These are phyloP conservation scores for Ptychochromis oligacanthus DNA, from an alignment of 2,113 vertebrate genomes.

Conservation along the genomic window DNA sequence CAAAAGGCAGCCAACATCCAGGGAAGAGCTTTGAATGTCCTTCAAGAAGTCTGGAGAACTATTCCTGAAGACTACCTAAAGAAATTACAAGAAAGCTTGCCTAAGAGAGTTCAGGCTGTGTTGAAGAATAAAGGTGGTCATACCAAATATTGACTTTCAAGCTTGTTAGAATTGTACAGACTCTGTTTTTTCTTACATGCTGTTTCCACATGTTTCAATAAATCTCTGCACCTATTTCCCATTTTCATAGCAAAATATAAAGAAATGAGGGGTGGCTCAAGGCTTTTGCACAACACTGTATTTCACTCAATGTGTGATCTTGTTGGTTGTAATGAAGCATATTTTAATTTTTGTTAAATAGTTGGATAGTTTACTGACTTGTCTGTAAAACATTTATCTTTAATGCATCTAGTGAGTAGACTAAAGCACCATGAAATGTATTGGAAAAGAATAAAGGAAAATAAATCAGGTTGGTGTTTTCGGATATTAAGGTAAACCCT, in stretches of 20 bases:
- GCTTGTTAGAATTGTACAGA: background rate
- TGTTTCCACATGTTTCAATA: background rate
- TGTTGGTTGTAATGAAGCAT: background rate
- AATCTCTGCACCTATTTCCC: background rate
- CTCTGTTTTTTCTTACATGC: background rate
- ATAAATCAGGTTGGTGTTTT: background rate
- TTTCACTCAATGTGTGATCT: background rate
- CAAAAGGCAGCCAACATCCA: too few species aligned
- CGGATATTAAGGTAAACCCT: background rate
- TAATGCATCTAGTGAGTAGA: background rate
- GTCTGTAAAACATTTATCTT: background rate
- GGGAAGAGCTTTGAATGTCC: too few species aligned
- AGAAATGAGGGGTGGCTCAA: background rate
- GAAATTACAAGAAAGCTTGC: background rate
- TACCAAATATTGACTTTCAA: background rate
- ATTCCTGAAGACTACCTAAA: background rate
- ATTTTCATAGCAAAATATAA: background rate
- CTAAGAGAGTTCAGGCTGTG: background rate
- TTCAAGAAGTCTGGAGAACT: background rate
- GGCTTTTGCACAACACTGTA: background rate
- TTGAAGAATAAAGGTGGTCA: background rate
- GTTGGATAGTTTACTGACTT: background rate
- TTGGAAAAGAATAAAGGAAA: background rate
- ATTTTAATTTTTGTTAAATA: background rate
- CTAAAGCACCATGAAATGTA: background rate